phyloP scores from a whole-genome alignment of 1,140 invertebrate species.

The Ladona fulva region DNA sequence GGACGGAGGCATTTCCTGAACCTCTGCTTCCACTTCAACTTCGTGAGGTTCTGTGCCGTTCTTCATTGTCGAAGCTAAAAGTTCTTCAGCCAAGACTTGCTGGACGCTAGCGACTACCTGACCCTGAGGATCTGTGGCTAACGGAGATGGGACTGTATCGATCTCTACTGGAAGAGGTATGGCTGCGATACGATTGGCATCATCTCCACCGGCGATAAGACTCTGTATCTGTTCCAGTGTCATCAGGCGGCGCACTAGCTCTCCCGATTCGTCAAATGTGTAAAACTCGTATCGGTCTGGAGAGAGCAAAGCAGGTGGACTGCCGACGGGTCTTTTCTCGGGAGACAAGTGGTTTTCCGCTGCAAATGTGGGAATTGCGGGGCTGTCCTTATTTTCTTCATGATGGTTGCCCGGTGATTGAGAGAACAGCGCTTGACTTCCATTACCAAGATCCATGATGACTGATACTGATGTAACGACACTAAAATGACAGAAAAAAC shows the following conservation, averaged over 20 bases:
- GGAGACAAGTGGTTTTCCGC: slow-evolving; percentile 34
- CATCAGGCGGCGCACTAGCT: slow-evolving; percentile 71
- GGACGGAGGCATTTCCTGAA: slow-evolving; percentile 21
- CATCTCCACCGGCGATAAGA: slow-evolving; percentile 66
- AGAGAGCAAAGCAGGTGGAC: slow-evolving; percentile 60
- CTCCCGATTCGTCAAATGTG: slow-evolving; percentile 69
- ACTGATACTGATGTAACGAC: slow-evolving; percentile 50
- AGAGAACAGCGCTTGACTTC: slow-evolving; percentile 41
- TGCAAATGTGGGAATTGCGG: slow-evolving; percentile 35
- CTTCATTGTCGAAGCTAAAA: slow-evolving; percentile 32
- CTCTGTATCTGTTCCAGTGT: slow-evolving; percentile 71
- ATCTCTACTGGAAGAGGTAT: not conserved
- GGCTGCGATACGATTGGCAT: slow-evolving; percentile 29
- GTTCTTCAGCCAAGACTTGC: slow-evolving; percentile 66
- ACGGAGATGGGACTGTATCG: not conserved
- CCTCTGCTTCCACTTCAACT: slow-evolving; percentile 27
- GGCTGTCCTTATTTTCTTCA: slow-evolving; percentile 33
- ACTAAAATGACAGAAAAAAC: slow-evolving; percentile 34
- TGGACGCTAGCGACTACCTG: slow-evolving; percentile 72
- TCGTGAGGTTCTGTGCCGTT: not conserved
- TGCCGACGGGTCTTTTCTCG: slow-evolving; percentile 40
- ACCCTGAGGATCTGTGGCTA: slow-evolving; percentile 47
- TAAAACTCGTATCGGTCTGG: slow-evolving; percentile 77
- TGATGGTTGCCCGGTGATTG: slow-evolving; percentile 52
- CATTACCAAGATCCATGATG: slow-evolving; percentile 46